Base-by-base conservation (phyloP, 1,140 invertebrate species). In the Pogonomyrmex barbatus region DNA sequence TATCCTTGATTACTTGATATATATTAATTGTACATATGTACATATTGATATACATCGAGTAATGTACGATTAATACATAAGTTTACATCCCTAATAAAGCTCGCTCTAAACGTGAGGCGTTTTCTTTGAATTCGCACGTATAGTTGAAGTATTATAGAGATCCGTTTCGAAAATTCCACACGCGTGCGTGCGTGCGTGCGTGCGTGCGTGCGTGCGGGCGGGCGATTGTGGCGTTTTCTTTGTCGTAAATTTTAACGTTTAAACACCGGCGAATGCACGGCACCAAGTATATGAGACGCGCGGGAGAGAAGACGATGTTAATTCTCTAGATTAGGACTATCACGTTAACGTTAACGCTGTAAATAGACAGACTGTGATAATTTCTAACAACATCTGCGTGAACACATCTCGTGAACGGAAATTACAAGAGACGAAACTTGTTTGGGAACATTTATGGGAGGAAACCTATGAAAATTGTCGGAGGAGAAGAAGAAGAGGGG, bases 291-390 rank as follows among this genome's bases (percentile, higher is more conserved):
- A 76, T 78, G 90, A 84, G n/a, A 68, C 45, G 47, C 65, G 87
- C 89, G 91, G 85, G 87, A 86, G 81, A 89, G 87, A 58, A 89
- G 91, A 71, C 60, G 47, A 63, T 50, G 14, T 81, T 70, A 87
- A 81, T 84, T 89, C 86, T 89, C 77, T 84, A 90, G 85, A 79
- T 87, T 87, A 86, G 75, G 63, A 68, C 75, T 83, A 71, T 88
- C 87, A 65, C 50, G 87, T 88, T 91, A 92, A 87, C 63, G 63
- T 87, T 94, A 95, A 95, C 68, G 93, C 94, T 95, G 93, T 95
- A 95, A 94, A 95, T 95, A 95, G 92, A 95, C 93, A 95, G 94
- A 94, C 94, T 95, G 94, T 95, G 94, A 95, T 95, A 95, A 95
- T 94, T 73, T 93, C 94, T 92, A 92, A 94, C 94, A 94, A 94